Conservation (phyloP, 2,888 invertebrate species). For the Drosophila basisetae region DNA sequence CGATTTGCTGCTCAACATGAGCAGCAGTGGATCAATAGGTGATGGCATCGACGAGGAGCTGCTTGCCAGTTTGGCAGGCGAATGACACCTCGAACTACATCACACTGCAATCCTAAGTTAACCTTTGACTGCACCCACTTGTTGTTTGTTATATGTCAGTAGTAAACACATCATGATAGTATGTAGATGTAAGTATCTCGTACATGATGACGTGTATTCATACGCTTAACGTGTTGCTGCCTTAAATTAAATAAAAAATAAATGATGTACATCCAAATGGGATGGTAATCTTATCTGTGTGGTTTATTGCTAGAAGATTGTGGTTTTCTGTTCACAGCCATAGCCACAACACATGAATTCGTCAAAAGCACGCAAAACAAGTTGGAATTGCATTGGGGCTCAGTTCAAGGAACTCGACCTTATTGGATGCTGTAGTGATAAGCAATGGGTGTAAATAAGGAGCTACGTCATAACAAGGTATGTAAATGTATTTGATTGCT, state of each 20-base stretch:
- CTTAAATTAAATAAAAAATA: constrained; percentile 11
- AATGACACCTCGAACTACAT: constrained; percentile 57
- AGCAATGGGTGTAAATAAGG: constrained; percentile 27
- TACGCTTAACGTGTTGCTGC: constrained; percentile 9
- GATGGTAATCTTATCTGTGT: constrained; percentile 17
- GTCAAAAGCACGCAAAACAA: constrained; percentile 36
- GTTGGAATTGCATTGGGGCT: constrained; percentile 39
- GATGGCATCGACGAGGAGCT: constrained; percentile 74
- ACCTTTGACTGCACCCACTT: neutral
- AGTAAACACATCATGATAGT: constrained; percentile 3
- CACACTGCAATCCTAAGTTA: constrained; percentile 23
- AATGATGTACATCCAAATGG: neutral
- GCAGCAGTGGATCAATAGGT: constrained; percentile 24
- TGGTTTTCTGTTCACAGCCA: constrained; percentile 9
- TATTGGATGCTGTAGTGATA: constrained; percentile 48
- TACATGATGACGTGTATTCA: neutral
- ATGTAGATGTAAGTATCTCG: neutral
- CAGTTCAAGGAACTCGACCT: constrained; percentile 51
- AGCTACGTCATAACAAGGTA: constrained; percentile 1
- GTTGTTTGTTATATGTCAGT: constrained; percentile 11
- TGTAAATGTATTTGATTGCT: constrained; percentile 46
- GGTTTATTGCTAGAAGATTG: constrained; percentile 21
- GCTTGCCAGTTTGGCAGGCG: constrained; percentile 73
- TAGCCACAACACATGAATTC: constrained; percentile 4
- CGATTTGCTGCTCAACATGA: constrained; percentile 51